A percentile compares a stretch with the other conserved stretches of the same genome.
These are phyloP conservation scores for Calliopum simillimum DNA, from an alignment of 2,888 invertebrate genomes.

Conservation along the genomic window DNA sequence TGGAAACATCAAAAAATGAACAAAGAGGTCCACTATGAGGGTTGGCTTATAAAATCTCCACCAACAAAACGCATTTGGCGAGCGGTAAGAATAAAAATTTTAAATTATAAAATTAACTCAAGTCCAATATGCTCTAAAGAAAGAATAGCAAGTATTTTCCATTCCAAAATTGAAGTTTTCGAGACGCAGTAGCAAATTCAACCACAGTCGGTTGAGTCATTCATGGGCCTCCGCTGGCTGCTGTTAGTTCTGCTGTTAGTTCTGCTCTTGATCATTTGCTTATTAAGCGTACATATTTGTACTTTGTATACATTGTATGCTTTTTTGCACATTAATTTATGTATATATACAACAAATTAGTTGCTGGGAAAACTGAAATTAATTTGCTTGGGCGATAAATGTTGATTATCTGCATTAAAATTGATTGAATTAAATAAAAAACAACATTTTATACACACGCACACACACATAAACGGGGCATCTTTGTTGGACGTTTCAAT, in stretches of 20 bases:
- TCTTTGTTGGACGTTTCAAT: slow-evolving; percentile 3
- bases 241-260: too few relatives aligned
- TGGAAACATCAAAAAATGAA: slow-evolving; percentile 49
- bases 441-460: slow-evolving; percentile 7
- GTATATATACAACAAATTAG: background rate
- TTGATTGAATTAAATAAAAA: slow-evolving; percentile 19
- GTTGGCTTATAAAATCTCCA: slow-evolving; percentile 96
- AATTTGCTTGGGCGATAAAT: slow-evolving; percentile 16
- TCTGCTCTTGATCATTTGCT: too few relatives aligned
- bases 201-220: slow-evolving; percentile 23
- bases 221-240: background rate
- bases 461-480: too few relatives aligned
- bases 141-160: too few relatives aligned
- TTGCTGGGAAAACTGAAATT: background rate
- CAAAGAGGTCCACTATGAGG: slow-evolving; percentile 73
- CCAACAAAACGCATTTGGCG: slow-evolving; percentile 92
- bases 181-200: slow-evolving; percentile 49
- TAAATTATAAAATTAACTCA: background rate
- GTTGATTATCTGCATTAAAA: slow-evolving; percentile 19
- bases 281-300: background rate
- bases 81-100: slow-evolving; percentile 79
- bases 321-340: background rate
- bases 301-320: background rate
- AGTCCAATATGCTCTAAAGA: background rate
- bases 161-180: slow-evolving; percentile 42